Evolutionary conservation across 2,113 vertebrate species (phyloP), one percentile per base, ranked within the genome.

Genomic region (Eulemur macaco): DNA sequence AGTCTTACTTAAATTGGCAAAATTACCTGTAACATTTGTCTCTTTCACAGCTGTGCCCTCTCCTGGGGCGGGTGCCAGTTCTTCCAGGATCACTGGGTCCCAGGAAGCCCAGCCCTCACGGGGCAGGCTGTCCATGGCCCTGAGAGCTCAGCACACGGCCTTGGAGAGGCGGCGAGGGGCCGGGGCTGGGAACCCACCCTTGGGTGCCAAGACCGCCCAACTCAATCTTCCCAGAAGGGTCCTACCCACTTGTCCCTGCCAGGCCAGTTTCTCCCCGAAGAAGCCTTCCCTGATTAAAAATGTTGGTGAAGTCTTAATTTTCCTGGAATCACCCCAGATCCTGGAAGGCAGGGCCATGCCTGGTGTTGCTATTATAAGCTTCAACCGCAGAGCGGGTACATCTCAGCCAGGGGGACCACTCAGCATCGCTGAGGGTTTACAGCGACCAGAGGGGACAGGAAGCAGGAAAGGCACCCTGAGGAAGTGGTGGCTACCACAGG

Each of bases 21-120:
- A 99, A 99, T 99, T 98, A 99, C 98, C 98, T 98, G 98, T 98
- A 98, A 98, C 98, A 96, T 98, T 98, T 98, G 98, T 98, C 98
- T 98, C 94, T 93, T 98, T 97, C 96, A 96, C 98, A 99, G 98
- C 99, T 99, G 98, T 95, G 97, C 39, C 94, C 97, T 98, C 97
- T 97, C 92, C 96, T 91, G 87, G 98, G 98, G 98, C 98, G 96
- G 96, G 83, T 96, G 95, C 97, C 97, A 98, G 82, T 92, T 96
- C 89, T 96, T 96, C 15, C 50, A 96, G 98, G 98, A 97, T 91
- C 96, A 88, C n/a, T 29, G 69, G 50, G 66, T 95, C 85, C 89
- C 27, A 0, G 23, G 78, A 71, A 58, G 77, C 68, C 37, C 2
- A 20, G 66, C 29, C 69, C 42, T 80, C 1, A 47, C 9, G 25